Base-by-base conservation (phyloP, 35 echinoderm and acorn worm species). In the Antedon bifida region DNA sequence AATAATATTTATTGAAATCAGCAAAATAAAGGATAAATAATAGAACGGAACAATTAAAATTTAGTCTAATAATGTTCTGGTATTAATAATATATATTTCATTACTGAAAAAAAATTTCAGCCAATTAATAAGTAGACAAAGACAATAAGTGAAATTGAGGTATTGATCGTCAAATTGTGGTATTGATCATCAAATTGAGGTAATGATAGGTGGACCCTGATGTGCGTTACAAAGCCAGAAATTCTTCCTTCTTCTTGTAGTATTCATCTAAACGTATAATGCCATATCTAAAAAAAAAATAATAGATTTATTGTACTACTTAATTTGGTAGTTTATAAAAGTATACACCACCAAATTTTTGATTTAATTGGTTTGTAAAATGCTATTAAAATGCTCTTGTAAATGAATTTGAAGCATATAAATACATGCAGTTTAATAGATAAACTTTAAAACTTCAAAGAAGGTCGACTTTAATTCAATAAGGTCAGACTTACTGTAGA, bases 401-500 rank as follows among this genome's bases (percentile, higher is more conserved):
- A 14, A 42, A 17, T 13, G 23, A 85, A 32, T 35, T n/a, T n/a
- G 26, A 85, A 17, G 30, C 34, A 39, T 36, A 85, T 35, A n/a
- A 3, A 17, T 45, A 36, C 32, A 17, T 42, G 11, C 2, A 17
- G n/a, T 45, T 77, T 26, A 17, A 36, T 78, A 55, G 21, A 36
- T n/a, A 78, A n/a, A 79, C 17, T 23, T 78, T 31, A 31, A 34
- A 34, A 26, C 26, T 1, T 16, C 73, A 35, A 21, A 29, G 5
- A 5, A 0, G 0, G 28, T 26, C 5, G 14, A 0, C 26, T 29
- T 0, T 13, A 34, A 4, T 12, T 80, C 29, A 46, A 42, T 51
- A 16, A 0, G 21, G 82, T 89, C 36, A 77, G 44, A 93, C 94
- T 97, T 90, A 97, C 94, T 82, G 89, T 3, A 97, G 81, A 75